These are phyloP conservation scores for Ceuthmochares aereus DNA, from an alignment of 2,113 vertebrate species.

Conservation along the genomic window DNA sequence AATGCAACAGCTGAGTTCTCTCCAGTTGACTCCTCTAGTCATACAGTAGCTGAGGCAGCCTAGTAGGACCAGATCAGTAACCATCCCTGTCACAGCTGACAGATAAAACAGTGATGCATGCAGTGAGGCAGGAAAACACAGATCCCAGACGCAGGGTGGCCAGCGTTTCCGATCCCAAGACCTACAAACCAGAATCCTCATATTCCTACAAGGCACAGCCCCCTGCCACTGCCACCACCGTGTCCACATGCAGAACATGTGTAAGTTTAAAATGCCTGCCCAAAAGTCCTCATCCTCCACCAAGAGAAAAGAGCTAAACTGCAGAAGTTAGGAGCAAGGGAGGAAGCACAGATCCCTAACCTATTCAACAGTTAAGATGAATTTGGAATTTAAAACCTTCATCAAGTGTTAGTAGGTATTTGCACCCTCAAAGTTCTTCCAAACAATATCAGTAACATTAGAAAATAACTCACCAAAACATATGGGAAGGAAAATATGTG, in stretches of 20 bases:
- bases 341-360: neutral
- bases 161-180: neutral
- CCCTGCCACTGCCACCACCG: neutral
- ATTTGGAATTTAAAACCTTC: neutral
- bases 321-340: neutral
- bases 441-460: neutral
- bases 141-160: neutral
- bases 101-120: accelerated
- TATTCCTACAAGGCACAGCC: neutral
- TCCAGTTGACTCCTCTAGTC: no score
- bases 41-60: neutral
- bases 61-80: neutral
- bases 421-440: neutral
- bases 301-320: neutral
- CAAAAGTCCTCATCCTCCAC: neutral
- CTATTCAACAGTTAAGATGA: neutral
- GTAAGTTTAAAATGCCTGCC: neutral
- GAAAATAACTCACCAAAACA: neutral
- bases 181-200: neutral
- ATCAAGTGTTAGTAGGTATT: neutral
- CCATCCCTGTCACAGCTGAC: accelerated
- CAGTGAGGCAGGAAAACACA: accelerated
- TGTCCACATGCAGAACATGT: accelerated
- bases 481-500: neutral
- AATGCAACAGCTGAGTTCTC: neutral